Evolutionary conservation across 2,888 invertebrate species (phyloP).

Genomic region (Anthophora plumipes): DNA sequence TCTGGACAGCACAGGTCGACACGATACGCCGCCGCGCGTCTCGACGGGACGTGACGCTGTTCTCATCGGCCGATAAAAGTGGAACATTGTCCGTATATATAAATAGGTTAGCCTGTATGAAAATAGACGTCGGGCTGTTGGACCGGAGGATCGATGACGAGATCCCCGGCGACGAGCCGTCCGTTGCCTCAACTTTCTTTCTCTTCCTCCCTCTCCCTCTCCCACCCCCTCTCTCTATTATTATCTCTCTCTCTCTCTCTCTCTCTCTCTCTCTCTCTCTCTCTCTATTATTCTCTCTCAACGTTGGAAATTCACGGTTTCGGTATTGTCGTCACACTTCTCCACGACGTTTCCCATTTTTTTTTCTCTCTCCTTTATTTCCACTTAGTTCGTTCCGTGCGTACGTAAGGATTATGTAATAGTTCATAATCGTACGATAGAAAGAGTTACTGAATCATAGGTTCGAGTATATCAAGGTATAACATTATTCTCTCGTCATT

Average conservation of each 20-base stretch:
- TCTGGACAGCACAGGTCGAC: background rate
- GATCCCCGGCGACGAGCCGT: constrained; percentile 47
- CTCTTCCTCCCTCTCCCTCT: background rate
- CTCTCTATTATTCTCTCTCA: too few relatives aligned
- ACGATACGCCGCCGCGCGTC: background rate
- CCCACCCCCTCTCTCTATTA: too few relatives aligned
- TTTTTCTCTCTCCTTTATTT: background rate
- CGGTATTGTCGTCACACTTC: background rate
- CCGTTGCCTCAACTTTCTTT: constrained; percentile 37
- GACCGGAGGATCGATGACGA: constrained; percentile 78
- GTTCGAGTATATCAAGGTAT: background rate
- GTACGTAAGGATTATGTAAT: too few relatives aligned
- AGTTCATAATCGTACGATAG: background rate
- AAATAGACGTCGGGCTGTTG: constrained; percentile 81
- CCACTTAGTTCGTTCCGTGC: background rate
- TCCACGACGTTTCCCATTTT: background rate
- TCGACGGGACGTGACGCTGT: constrained; percentile 59
- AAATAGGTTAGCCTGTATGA: constrained; percentile 77
- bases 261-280: constrained; percentile 16
- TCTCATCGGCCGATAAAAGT: constrained; percentile 78
- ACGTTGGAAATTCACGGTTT: constrained; percentile 36
- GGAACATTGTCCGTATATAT: constrained; percentile 81
- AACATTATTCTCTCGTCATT: background rate
- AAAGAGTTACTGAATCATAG: background rate
- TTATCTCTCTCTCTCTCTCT: constrained; percentile 18